Percentiles rank a stretch among this genome's conserved stretches.
Evolutionary conservation across 2,888 invertebrate species (phyloP).

Genomic region (Cantharis nigra): DNA sequence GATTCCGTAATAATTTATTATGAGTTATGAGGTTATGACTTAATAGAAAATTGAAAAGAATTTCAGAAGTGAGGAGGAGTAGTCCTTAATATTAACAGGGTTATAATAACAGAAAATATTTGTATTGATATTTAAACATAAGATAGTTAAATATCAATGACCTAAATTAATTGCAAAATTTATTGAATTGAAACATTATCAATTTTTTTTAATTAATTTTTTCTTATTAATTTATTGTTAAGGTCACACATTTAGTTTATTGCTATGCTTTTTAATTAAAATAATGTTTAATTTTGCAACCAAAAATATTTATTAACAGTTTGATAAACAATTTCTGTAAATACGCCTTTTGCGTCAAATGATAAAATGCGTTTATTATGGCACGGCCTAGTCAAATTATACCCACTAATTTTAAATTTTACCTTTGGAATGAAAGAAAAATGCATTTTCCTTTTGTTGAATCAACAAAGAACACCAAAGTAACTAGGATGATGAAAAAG

Average conservation of each 20-base stretch:
- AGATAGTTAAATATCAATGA: constrained; percentile 1
- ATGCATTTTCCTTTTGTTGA: too few species aligned
- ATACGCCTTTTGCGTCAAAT: background rate
- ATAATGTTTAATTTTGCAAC: background rate
- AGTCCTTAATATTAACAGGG: background rate
- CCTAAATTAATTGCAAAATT: background rate
- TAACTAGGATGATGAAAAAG: too few species aligned
- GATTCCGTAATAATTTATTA: too few species aligned
- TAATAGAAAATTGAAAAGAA: background rate
- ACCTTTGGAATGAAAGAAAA: too few species aligned
- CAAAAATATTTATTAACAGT: background rate
- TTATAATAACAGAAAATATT: background rate
- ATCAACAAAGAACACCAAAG: too few species aligned
- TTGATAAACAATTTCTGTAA: background rate
- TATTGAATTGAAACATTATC: background rate
- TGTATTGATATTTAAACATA: background rate
- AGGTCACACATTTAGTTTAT: background rate
- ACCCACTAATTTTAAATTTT: too few species aligned
- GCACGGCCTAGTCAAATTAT: background rate
- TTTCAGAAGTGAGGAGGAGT: background rate
- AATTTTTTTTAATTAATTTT: background rate
- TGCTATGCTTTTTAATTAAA: background rate
- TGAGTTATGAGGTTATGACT: too few species aligned
- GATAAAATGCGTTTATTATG: background rate
- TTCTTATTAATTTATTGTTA: background rate